A percentile compares a stretch with the other conserved stretches of the same genome.
Evolutionary conservation across 2,797 vertebrate species (phyloP).

Genomic region (Thamnophis elegans): DNA sequence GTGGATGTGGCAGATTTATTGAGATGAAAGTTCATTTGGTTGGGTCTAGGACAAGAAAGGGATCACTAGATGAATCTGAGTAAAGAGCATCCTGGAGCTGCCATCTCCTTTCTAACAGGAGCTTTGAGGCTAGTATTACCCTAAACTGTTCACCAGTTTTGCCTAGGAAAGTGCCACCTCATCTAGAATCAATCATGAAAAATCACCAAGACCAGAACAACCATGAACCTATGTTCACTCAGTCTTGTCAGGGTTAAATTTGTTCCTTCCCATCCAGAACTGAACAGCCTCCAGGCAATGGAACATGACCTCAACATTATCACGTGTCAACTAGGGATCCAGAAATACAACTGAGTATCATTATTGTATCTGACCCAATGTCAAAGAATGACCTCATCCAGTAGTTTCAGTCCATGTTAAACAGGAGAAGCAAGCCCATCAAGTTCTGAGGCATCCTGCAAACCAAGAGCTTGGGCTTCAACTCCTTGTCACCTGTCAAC

Average conservation of each 20-base stretch:
- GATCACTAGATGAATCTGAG: not conserved
- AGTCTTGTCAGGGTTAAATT: not conserved
- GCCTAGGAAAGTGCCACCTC: not conserved
- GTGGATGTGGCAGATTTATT: no score
- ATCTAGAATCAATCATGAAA: not conserved
- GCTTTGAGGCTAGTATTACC: not conserved
- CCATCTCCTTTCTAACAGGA: not conserved
- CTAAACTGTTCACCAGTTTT: not conserved
- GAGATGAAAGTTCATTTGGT: no score
- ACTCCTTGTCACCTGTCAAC: not conserved
- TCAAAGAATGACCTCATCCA: not conserved
- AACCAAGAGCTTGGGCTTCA: not conserved
- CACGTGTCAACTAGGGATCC: not conserved
- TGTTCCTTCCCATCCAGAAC: not conserved
- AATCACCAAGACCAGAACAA: not conserved
- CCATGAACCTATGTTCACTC: not conserved
- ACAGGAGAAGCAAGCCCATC: not conserved
- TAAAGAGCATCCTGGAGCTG: not conserved
- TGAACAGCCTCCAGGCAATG: not conserved
- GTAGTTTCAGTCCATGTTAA: not conserved
- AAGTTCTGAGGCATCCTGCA: not conserved
- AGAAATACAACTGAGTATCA: not conserved
- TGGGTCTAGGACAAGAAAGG: not conserved
- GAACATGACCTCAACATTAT: not conserved
- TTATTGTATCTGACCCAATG: not conserved